phyloP scores from a whole-genome alignment of 2,797 vertebrate species.

The Ciconia nigra region DNA sequence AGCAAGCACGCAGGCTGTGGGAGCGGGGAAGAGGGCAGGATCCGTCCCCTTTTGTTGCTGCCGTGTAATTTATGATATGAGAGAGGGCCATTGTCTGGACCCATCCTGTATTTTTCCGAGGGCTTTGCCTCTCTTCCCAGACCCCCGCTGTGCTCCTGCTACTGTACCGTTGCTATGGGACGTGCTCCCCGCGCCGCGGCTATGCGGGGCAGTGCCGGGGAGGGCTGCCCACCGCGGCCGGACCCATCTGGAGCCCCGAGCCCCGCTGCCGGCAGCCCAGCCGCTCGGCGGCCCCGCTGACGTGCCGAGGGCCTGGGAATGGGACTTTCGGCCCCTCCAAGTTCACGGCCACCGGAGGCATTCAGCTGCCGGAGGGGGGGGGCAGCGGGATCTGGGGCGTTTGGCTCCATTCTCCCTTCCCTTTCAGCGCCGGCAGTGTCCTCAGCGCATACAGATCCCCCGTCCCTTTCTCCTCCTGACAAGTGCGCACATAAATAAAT shows the following conservation, averaged over 20 bases:
- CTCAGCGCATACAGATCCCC: constrained; percentile 68
- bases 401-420: constrained; percentile 63
- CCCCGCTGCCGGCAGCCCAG: constrained; percentile 23
- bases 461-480: constrained; percentile 72
- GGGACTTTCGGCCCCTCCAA: constrained; percentile 44
- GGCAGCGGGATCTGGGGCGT: not conserved
- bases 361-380: constrained; percentile 23
- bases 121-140: constrained; percentile 71
- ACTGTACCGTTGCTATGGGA: constrained; percentile 79
- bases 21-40: not conserved
- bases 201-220: constrained; percentile 48
- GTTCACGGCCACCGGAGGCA: constrained; percentile 66
- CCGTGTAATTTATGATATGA: constrained; percentile 63
- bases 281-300: constrained; percentile 42
- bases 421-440: constrained; percentile 52
- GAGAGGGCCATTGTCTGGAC: constrained; percentile 28
- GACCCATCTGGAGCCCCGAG: constrained; percentile 62
- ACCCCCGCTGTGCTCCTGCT: constrained; percentile 59
- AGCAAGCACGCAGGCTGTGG: not conserved
- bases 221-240: not conserved
- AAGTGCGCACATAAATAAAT: constrained; percentile 75
- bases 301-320: constrained; percentile 71
- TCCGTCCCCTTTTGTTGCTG: not conserved
- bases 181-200: constrained; percentile 29
- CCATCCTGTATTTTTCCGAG: constrained; percentile 58